phyloP scores from a whole-genome alignment of 2,113 vertebrate species.

The Mirza zaza region DNA sequence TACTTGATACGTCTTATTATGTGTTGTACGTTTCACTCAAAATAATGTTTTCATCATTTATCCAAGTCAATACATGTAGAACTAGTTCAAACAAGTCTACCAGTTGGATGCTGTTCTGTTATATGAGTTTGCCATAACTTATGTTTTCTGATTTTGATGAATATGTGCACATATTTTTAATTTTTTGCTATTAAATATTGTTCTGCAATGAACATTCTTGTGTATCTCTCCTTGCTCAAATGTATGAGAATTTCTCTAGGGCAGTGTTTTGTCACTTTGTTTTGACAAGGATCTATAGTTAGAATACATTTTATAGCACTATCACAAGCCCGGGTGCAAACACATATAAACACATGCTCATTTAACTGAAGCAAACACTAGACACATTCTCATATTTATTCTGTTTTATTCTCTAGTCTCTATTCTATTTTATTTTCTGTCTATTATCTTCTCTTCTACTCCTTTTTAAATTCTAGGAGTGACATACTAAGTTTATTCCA shows the following conservation, averaged over 20 bases:
- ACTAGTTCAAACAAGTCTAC: neutral
- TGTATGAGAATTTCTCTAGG: neutral
- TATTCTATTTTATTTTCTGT: neutral
- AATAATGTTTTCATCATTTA: neutral
- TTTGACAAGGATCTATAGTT: neutral
- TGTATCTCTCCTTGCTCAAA: neutral
- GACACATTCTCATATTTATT: neutral
- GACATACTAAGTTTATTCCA: neutral
- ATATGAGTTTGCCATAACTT: neutral
- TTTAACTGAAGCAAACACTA: neutral
- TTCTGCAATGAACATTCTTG: neutral
- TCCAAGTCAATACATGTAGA: neutral
- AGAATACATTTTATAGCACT: neutral
- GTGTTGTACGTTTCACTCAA: neutral
- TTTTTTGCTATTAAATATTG: neutral
- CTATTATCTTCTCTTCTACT: neutral
- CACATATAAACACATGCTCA: neutral
- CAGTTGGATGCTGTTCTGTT: neutral
- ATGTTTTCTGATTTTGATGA: slow-evolving; percentile 11
- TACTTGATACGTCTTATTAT: neutral
- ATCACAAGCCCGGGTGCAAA: neutral
- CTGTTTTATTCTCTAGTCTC: neutral
- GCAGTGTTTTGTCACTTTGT: neutral
- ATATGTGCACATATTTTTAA: neutral
- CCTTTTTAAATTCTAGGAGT: neutral